These are phyloP conservation scores for Antheraea pernyi DNA, from an alignment of 1,140 invertebrate genomes.

Conservation along the genomic window DNA sequence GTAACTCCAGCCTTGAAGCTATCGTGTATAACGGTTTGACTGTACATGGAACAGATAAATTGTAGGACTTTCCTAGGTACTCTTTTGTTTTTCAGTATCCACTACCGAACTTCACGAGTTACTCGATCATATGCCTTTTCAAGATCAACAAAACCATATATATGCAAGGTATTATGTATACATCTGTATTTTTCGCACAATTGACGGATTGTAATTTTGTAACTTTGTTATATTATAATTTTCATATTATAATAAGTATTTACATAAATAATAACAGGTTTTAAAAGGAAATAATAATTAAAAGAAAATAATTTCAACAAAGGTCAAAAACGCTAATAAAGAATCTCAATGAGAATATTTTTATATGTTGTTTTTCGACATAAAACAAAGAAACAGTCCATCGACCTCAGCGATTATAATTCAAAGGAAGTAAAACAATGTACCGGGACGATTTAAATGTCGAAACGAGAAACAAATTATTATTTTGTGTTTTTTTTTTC, in stretches of 20 bases:
- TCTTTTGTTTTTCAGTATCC: too few species aligned
- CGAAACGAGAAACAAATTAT: not conserved
- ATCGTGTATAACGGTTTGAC: too few species aligned
- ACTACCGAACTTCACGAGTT: too few species aligned
- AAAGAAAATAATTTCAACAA: not conserved
- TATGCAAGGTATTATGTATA: too few species aligned
- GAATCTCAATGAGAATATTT: not conserved
- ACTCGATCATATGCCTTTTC: too few species aligned
- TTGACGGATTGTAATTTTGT: too few species aligned
- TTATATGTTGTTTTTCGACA: not conserved
- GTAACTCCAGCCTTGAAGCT: too few species aligned
- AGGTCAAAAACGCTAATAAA: not conserved
- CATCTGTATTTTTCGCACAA: too few species aligned
- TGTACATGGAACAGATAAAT: too few species aligned
- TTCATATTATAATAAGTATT: not conserved
- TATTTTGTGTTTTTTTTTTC: not conserved
- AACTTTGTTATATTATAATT: too few species aligned
- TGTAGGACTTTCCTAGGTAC: too few species aligned
- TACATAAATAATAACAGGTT: not conserved
- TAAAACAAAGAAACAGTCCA: not conserved
- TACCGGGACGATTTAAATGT: not conserved
- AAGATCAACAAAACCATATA: too few species aligned
- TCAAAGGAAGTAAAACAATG: conserved; percentile 4
- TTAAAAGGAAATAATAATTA: not conserved
- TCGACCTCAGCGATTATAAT: not conserved